These are phyloP conservation scores for Scaeva pyrastri DNA, from an alignment of 2,888 invertebrate genomes.

Conservation along the genomic window DNA sequence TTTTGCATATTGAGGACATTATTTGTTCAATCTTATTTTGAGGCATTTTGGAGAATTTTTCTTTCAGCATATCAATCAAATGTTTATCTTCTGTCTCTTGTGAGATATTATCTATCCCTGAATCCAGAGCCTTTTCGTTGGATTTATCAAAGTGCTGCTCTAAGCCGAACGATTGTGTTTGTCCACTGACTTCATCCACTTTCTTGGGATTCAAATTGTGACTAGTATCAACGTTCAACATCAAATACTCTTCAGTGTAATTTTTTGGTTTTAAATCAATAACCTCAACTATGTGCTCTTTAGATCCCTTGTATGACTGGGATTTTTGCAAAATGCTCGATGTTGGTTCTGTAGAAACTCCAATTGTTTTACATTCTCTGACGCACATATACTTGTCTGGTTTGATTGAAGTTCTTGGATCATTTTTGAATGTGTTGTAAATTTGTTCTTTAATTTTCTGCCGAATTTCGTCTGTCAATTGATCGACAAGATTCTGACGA, in stretches of 20 bases:
- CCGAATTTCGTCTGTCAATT: conserved; percentile 1
- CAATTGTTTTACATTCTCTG: conserved; percentile 1
- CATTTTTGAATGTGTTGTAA: background rate
- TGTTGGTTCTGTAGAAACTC: conserved; percentile 37
- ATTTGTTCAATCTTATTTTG: background rate
- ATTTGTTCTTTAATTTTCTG: conserved; percentile 17
- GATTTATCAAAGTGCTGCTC: background rate
- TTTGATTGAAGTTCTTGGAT: background rate
- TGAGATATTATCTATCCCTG: background rate
- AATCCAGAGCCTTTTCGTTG: background rate
- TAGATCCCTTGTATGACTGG: background rate
- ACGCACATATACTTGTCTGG: background rate
- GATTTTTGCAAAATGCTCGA: background rate
- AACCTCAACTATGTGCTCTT: background rate
- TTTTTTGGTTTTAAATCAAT: background rate
- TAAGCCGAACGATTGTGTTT: background rate
- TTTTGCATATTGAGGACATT: conserved; percentile 11
- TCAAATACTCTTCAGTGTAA: background rate
- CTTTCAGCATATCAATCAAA: too few species aligned
- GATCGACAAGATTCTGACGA: conserved; percentile 33
- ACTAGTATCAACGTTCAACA: background rate
- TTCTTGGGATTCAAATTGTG: background rate
- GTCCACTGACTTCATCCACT: background rate
- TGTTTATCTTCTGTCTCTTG: background rate
- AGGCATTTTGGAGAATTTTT: conserved; percentile 9